Conservation (phyloP, 2,888 invertebrate species). For the Andrena bicolor region DNA sequence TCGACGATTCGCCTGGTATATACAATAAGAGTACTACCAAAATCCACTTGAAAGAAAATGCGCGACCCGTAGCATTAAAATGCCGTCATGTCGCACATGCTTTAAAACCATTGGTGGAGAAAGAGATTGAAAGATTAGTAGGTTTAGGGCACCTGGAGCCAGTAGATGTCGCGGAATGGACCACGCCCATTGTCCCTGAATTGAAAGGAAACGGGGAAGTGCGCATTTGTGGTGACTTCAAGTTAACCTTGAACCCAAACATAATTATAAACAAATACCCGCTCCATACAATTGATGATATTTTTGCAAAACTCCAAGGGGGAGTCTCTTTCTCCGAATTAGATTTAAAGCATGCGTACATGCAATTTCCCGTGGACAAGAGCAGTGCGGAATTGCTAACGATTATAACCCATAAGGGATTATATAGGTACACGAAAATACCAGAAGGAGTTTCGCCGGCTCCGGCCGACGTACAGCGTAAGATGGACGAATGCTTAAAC, state of each 20-base stretch:
- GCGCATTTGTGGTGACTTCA: constrained; percentile 16
- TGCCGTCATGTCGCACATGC: background rate
- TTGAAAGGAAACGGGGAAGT: background rate
- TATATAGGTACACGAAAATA: constrained; percentile 5
- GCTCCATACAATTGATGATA: background rate
- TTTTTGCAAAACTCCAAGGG: background rate
- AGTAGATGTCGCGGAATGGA: background rate
- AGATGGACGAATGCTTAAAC: too few relatives aligned
- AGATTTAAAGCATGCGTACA: background rate
- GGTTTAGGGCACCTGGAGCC: background rate
- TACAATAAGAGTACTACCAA: background rate
- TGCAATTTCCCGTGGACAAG: constrained; percentile 4
- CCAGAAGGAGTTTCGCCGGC: background rate
- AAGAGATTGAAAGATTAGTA: background rate
- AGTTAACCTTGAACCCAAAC: constrained; percentile 3
- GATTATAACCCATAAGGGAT: constrained; percentile 12
- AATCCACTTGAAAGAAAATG: background rate
- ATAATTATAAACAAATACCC: background rate
- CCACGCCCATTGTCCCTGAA: background rate
- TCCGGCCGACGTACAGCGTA: background rate
- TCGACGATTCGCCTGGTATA: background rate
- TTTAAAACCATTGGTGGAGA: background rate
- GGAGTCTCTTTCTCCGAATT: background rate
- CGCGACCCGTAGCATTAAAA: background rate
- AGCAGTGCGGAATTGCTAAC: background rate